Base-by-base conservation (phyloP, 1,140 invertebrate genomes). In the Pseudomyrmex pallidus region DNA sequence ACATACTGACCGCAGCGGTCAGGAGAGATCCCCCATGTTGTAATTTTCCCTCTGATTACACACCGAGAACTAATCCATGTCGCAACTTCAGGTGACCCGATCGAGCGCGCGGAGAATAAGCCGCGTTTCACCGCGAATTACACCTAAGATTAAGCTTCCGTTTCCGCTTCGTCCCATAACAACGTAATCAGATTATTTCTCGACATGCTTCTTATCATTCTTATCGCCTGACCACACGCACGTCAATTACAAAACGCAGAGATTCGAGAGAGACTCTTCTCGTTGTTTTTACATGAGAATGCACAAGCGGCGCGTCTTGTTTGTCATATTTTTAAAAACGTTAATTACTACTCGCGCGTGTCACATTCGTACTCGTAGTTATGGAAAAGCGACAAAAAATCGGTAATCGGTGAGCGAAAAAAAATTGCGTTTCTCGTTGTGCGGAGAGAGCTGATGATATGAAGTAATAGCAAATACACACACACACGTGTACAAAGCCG, bases 41-140 rank as follows among this genome's bases (percentile, higher is more conserved):
- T 78, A 78, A 78, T 78, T 78, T 78, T 44, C 56, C 44, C 50
- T 20, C 52, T 70, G 64, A 78, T 78, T 78, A 70, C 76, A 78
- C 76, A 78, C 64, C 44, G 64, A 46, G 64, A 70, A 57, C 76
- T 78, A 78, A 78, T 78, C 64, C 76, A 44, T 22, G 76, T 78
- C 20, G 76, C 76, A 78, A 78, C 52, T 78, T 70, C 17, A 70
- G 15, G 5, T 78, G 76, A 67, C 54, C 74, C 82, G 82, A 82
- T 84, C 56, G 56, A 17, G 15, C 20, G 67, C 48, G 54, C 64
- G 10, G 48, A 44, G 74, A 64, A 61, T 66, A 67, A 82, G 44
- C 44, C 25, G 44, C 54, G 62, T 12, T n/a, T 48, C 25, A 83
- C 82, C 80, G 68, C 82, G 70, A 84, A 86, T 86, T 83, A 61